Percentiles rank a stretch among this genome's conserved stretches.
Conservation (phyloP, 2,113 vertebrate genomes). For the Cynopterus brachyotis region DNA sequence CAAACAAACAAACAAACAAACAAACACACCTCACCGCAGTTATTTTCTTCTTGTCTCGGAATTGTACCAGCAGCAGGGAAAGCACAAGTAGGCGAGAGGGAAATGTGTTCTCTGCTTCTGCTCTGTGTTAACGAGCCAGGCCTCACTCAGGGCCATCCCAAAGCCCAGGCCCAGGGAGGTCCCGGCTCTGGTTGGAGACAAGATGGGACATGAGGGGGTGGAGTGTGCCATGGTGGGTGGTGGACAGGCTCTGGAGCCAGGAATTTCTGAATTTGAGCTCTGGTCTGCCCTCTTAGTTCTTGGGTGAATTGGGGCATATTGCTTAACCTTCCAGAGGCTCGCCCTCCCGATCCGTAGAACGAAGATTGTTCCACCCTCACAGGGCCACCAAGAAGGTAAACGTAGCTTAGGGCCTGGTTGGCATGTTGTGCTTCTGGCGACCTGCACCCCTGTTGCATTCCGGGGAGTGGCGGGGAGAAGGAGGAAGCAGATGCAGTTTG, state of each 20-base stretch:
- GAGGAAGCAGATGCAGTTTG: background rate
- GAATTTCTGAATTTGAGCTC: background rate
- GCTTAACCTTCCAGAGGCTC: background rate
- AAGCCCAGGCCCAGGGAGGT: background rate
- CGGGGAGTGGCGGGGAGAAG: background rate
- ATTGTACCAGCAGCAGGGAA: too few relatives aligned
- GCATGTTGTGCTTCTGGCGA: background rate
- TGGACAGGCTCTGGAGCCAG: background rate
- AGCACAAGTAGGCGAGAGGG: background rate
- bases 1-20: too few relatives aligned
- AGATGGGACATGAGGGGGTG: background rate
- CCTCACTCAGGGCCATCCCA: background rate
- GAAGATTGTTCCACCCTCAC: background rate
- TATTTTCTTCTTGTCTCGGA: background rate
- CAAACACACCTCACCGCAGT: background rate
- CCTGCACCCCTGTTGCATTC: background rate
- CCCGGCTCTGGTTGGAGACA: background rate
- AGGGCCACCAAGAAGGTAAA: background rate
- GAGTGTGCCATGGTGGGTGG: rapidly evolving
- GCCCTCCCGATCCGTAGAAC: background rate
- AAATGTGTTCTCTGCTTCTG: background rate
- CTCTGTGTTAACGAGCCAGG: background rate
- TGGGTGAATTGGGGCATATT: background rate
- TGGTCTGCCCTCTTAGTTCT: background rate
- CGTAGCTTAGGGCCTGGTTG: background rate